phyloP scores from a whole-genome alignment of 2,113 vertebrate genomes.

The Epinephelus fuscoguttatus region DNA sequence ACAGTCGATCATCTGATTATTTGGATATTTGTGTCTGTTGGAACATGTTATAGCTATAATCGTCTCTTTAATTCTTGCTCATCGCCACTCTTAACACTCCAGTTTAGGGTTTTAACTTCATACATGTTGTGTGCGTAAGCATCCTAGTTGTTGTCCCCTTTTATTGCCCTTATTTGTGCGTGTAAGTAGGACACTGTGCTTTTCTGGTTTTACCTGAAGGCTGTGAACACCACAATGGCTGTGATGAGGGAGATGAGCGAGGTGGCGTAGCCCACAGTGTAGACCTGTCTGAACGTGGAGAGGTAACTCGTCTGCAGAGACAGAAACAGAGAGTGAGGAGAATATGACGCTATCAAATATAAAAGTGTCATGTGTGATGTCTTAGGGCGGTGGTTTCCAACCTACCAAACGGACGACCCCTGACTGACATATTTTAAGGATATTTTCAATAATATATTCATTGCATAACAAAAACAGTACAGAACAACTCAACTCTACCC shows the following conservation, averaged over 20 bases:
- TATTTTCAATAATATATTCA: no score
- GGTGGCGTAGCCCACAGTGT: constrained; percentile 86
- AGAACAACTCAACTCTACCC: no score
- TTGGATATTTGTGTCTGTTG: not conserved
- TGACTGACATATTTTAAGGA: no score
- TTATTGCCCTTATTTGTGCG: not conserved
- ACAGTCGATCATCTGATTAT: not conserved
- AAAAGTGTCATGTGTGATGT: no score
- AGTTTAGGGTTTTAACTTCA: not conserved
- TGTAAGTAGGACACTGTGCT: not conserved
- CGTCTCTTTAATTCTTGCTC: not conserved
- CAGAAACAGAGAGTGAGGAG: not conserved
- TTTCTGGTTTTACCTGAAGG: constrained; percentile 79
- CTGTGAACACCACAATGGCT: constrained; percentile 82
- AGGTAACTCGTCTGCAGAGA: constrained; percentile 80
- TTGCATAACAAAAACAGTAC: no score
- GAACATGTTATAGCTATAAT: not conserved
- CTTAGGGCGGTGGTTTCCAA: no score
- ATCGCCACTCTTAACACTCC: not conserved
- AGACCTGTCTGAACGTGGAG: constrained; percentile 82
- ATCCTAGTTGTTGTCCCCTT: not conserved
- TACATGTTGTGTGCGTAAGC: not conserved
- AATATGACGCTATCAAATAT: not conserved
- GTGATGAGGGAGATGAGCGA: constrained; percentile 86
- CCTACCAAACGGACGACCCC: no score